Evolutionary conservation across 2,113 vertebrate genomes (phyloP), one percentile per base, ranked within the genome.

Genomic region (Apodemus sylvaticus): DNA sequence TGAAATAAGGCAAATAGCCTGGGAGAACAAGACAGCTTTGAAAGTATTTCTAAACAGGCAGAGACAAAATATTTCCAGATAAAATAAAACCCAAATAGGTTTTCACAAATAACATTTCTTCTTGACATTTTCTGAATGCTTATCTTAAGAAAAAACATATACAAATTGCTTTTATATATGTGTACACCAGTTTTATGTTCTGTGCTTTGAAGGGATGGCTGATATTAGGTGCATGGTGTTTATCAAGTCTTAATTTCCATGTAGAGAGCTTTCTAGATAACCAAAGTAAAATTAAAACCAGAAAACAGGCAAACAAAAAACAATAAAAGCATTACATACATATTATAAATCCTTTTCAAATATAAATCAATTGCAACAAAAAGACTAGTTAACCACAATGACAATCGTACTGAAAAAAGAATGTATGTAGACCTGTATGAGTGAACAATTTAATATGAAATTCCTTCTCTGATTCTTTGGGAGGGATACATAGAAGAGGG

Each of bases 31-130:
- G 82, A 93, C 42, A 87, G 45, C 2, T 14, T 64, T 71, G 34
- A 90, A 85, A 90, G 34, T 85, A 58, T 1, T 77, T 90, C 45
- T 76, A n/a, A 20, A 83, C 13, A 78, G 68, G 22, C 53, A 2
- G 36, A 87, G 91, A 87, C 92, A 17, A 31, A 89, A 83, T 86
- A 94, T 13, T 13, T 91, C 55, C 0, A 7, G 12, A 20, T 6
- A 76, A 93, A 94, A 86, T 60, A 64, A 93, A 93, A 94, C 48
- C 85, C 77, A 90, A 71, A 24, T 20, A 64, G 78, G 26, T 85
- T 94, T 10, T 91, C n/a, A 71, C 71, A 94, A 51, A 7, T 62
- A n/a, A 90, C 87, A 68, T 12, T 73, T 83, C 13, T 82, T 93
- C 68, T 3, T 81, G 22, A 78, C 9, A 45, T 71, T 51, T 60